Evolutionary conservation across 1,140 invertebrate species (phyloP).

Genomic region (Potamilus streckersoni): DNA sequence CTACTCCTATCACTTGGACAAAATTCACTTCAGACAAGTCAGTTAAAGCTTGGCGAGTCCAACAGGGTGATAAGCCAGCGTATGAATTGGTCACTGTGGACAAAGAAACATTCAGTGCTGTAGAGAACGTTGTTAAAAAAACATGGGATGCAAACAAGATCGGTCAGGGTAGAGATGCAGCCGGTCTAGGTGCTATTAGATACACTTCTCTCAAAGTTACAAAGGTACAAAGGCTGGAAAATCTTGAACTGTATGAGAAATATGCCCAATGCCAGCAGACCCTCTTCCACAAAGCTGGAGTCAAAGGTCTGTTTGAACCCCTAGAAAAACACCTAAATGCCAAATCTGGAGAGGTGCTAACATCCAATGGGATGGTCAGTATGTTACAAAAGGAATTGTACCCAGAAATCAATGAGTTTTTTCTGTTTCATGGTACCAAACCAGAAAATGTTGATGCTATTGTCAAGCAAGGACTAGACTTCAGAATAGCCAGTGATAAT

Average conservation of each 20-base stretch:
- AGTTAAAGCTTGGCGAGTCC: constrained; percentile 29
- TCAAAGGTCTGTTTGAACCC: neutral
- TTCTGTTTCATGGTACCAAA: constrained; percentile 55
- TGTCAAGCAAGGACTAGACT: constrained; percentile 41
- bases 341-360: neutral
- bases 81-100: constrained; percentile 24
- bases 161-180: constrained; percentile 38
- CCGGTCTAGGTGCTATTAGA: constrained; percentile 11
- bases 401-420: constrained; percentile 55
- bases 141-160: constrained; percentile 34
- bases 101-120: constrained; percentile 4
- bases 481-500: constrained; percentile 23
- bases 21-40: constrained; percentile 21
- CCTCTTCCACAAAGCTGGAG: constrained; percentile 33
- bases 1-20: constrained; percentile 32
- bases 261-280: constrained; percentile 27
- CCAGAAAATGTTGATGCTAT: constrained; percentile 29
- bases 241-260: constrained; percentile 34
- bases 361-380: neutral
- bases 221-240: constrained; percentile 41
- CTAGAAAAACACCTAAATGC: constrained; percentile 3
- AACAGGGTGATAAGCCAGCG: constrained; percentile 2
- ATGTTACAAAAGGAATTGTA: constrained; percentile 28
- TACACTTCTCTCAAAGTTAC: constrained; percentile 31
- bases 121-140: constrained; percentile 19